Evolutionary conservation across 2,797 vertebrate genomes (phyloP), one percentile per base, ranked within the genome.

Genomic region (Pangasius larnaudii): DNA sequence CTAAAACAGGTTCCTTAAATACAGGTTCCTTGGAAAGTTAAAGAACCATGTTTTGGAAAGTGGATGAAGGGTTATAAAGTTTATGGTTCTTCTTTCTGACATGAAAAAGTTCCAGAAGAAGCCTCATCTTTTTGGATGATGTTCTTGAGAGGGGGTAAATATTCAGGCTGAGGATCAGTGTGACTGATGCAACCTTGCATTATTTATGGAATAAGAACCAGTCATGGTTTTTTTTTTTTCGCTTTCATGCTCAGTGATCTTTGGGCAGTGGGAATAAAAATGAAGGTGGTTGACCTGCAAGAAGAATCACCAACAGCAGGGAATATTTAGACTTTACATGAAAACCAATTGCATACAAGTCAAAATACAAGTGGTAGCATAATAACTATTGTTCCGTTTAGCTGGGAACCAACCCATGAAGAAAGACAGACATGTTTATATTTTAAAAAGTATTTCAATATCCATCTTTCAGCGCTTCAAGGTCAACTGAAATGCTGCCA

Each of bases 181-280:
- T 24, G 61, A 88, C 81, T 82, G 79, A 46, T 46, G 36, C 58
- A 82, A 46, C 36, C 79, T 10, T 85, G 56, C 69, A 80, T 88
- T 75, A 84, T 83, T 86, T 75, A 84, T 88, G 51, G 72, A 81
- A 14, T 72, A 22, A 39, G 71, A 89, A 87, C 83, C 67, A 89
- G 56, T 30, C 75, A 42, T 80, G 27, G 2, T 5, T 14, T 49
- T 59, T 59, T 42, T 36, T 82, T 16, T n/a, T 13, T 2, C n/a
- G 0, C 46, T 79, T 79, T 56, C 77, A 56, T 56, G 18, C 39
- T 51, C 51, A 56, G 75, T 56, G n/a, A 58, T 79, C 51, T 80
- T 59, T 19, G 6, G 53, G 30, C 49, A 78, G 39, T 18, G 36
- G 58, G 79, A 82, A 82, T 63, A 63, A 63, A 63, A 46, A 63